Percentiles rank a stretch among this genome's conserved stretches.
Evolutionary conservation across 2,113 vertebrate genomes (phyloP).

Genomic region (Pogonocichla stellata): DNA sequence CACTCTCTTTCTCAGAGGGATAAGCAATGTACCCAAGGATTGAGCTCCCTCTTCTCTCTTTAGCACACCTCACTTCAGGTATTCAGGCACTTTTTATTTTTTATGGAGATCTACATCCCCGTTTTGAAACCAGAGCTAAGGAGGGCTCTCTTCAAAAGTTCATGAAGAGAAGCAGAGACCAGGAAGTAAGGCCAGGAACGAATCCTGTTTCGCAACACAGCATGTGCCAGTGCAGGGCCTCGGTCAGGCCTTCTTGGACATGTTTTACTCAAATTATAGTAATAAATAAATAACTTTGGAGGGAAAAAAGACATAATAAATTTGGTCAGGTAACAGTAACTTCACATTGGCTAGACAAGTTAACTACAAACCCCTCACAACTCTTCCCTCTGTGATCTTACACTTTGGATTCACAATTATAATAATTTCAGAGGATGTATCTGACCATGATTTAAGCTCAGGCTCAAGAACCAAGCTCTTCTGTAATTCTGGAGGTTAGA

Average conservation of each 20-base stretch:
- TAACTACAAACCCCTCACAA: neutral
- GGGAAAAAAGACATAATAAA: neutral
- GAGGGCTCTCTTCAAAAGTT: neutral
- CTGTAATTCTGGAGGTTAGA: neutral
- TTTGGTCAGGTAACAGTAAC: neutral
- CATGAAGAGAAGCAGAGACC: neutral
- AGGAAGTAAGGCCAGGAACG: conserved; percentile 20
- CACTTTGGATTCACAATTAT: neutral
- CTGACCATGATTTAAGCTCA: neutral
- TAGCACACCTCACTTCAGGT: neutral
- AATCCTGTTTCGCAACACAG: neutral
- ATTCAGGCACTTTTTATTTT: neutral
- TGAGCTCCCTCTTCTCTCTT: neutral
- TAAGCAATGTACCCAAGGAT: neutral
- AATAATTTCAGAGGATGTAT: neutral
- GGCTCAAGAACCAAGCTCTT: neutral
- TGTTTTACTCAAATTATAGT: neutral
- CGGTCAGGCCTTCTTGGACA: neutral
- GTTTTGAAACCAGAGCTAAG: neutral
- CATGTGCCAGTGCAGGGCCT: neutral
- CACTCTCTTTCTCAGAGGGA: neutral
- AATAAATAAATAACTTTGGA: neutral
- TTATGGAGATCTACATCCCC: neutral
- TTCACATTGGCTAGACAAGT: neutral
- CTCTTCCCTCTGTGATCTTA: neutral